Evolutionary conservation across 1,140 invertebrate genomes (phyloP).

Genomic region (Polypedilum pembai): DNA sequence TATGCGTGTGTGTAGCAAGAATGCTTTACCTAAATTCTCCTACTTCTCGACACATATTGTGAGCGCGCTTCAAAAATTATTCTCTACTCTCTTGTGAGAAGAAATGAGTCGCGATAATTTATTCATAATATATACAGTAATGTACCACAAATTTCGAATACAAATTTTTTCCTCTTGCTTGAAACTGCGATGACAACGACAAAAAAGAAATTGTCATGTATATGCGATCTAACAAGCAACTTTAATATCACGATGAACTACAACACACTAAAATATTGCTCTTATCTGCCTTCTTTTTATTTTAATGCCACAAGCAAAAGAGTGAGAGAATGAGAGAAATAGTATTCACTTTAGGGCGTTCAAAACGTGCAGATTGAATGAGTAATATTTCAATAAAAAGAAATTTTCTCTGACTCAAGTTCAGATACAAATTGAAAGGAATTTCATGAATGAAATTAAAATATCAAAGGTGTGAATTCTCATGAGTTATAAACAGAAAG

Average conservation of each 20-base stretch:
- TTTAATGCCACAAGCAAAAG: no score
- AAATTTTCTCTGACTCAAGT: no score
- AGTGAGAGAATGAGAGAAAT: no score
- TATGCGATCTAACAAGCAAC: no score
- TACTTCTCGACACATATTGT: background rate
- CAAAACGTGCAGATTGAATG: no score
- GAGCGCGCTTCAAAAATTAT: background rate
- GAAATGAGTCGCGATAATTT: background rate
- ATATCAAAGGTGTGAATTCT: no score
- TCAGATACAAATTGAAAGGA: no score
- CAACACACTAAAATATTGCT: background rate
- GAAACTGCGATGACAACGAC: background rate
- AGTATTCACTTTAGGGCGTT: no score
- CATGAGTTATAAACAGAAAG: no score
- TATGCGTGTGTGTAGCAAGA: background rate
- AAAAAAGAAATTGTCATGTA: slow-evolving; percentile 6
- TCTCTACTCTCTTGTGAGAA: background rate
- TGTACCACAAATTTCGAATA: slow-evolving; percentile 22
- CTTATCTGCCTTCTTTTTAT: no score
- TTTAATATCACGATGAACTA: background rate
- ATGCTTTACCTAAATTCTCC: slow-evolving; percentile 21
- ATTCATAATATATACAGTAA: slow-evolving; percentile 23
- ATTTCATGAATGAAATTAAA: no score
- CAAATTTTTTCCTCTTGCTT: slow-evolving; percentile 4
- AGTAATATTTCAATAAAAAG: no score